phyloP scores from a whole-genome alignment of 23 tunicate species.

The Halocynthia aurantium region DNA sequence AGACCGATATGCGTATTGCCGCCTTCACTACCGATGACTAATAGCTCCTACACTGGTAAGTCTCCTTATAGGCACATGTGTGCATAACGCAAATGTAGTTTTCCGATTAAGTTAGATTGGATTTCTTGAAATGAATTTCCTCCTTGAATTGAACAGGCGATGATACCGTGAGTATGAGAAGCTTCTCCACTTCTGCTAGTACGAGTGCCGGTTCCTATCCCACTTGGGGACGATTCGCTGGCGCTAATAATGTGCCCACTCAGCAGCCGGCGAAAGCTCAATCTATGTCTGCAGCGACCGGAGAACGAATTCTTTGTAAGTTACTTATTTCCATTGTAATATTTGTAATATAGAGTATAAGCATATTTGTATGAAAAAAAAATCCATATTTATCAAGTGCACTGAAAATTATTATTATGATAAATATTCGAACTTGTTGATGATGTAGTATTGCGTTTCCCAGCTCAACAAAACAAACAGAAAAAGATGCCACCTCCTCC shows the following conservation, averaged over 20 bases:
- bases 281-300: constrained; percentile 16
- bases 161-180: constrained; percentile 12
- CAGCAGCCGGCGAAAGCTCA: constrained; percentile 6
- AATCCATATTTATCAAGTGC: no score
- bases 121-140: no score
- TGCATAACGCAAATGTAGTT: no score
- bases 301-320: constrained; percentile 24
- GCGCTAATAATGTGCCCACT: neutral
- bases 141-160: neutral
- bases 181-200: constrained; percentile 9
- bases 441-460: no score
- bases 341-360: no score
- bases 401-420: no score
- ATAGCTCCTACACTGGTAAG: constrained; percentile 17
- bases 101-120: no score
- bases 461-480: neutral
- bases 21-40: constrained; percentile 5
- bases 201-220: constrained; percentile 6
- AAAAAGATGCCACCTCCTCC: constrained; percentile 68
- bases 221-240: constrained; percentile 21
- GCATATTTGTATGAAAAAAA: no score
- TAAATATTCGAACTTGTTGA: no score
- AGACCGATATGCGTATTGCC: constrained; percentile 14
- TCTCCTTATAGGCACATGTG: neutral
- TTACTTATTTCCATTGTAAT: neutral